These are phyloP conservation scores for Drosophila eugracilis DNA, from an alignment of 1,140 invertebrate genomes.

Conservation along the genomic window DNA sequence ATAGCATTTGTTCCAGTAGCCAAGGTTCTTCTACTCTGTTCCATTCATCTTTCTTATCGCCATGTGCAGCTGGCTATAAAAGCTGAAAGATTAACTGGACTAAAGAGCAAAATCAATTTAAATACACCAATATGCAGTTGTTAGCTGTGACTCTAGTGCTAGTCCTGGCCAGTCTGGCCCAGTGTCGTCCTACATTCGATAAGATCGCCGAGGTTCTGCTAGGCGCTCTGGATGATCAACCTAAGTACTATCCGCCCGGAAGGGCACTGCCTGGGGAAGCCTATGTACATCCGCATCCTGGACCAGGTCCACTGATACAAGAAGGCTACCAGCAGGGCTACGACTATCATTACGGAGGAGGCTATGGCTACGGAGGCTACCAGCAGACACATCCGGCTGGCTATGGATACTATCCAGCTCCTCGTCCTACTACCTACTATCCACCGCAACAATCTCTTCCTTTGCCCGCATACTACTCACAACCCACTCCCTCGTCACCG, in stretches of 20 bases:
- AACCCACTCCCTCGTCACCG: background rate
- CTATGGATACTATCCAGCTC: conserved; percentile 29
- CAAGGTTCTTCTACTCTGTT: conserved; percentile 33
- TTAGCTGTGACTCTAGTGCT: conserved; percentile 24
- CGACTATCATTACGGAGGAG: conserved; percentile 70
- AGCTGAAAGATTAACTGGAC: background rate
- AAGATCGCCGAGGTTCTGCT: conserved; percentile 61
- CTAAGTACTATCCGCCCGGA: conserved; percentile 19
- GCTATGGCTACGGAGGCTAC: conserved; percentile 30
- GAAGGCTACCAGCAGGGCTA: conserved; percentile 68
- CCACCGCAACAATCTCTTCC: conserved; percentile 9
- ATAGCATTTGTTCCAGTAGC: background rate
- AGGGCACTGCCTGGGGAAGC: conserved; percentile 1
- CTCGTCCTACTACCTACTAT: conserved; percentile 15
- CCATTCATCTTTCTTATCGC: conserved; percentile 39
- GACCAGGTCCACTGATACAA: conserved; percentile 50
- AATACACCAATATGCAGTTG: conserved; percentile 40
- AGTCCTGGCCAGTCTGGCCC: conserved; percentile 14
- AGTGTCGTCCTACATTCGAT: conserved; percentile 65
- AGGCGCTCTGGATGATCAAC: conserved; percentile 32
- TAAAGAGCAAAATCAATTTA: conserved; percentile 15
- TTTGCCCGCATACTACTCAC: conserved; percentile 35
- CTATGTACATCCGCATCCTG: conserved; percentile 7
- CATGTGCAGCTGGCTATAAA: conserved; percentile 25
- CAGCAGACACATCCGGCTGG: conserved; percentile 12